Percentiles rank a stretch among this genome's conserved stretches.
These are phyloP conservation scores for Anas platyrhynchos DNA, from an alignment of 2,113 vertebrate genomes.

Conservation along the genomic window DNA sequence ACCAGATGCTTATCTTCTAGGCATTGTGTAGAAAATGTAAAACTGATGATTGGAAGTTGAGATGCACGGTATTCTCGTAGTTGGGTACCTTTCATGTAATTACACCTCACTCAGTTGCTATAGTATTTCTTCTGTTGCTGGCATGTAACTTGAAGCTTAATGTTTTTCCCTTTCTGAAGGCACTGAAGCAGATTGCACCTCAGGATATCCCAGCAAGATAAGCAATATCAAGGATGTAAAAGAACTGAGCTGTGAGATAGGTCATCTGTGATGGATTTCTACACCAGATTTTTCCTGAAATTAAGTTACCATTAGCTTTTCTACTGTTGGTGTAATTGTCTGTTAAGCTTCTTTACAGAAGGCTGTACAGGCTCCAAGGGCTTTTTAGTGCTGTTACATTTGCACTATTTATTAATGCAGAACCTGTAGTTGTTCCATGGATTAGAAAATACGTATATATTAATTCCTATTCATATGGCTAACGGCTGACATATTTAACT, in stretches of 20 bases:
- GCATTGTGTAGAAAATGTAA: neutral
- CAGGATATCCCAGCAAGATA: neutral
- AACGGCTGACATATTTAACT: neutral
- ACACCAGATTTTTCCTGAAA: neutral
- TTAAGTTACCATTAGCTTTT: neutral
- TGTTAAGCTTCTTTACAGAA: neutral
- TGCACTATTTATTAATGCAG: neutral
- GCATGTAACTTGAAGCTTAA: neutral
- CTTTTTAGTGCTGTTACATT: neutral
- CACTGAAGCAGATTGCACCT: neutral
- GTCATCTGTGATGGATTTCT: neutral
- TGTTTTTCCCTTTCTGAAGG: neutral
- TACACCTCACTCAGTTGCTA: neutral
- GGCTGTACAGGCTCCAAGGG: neutral
- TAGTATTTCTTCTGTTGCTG: neutral
- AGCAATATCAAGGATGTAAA: neutral
- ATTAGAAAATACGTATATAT: slow-evolving; percentile 9
- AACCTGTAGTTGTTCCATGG: neutral
- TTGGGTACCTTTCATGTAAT: neutral
- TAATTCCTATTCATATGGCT: slow-evolving; percentile 29
- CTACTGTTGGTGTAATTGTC: neutral
- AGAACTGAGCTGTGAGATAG: neutral
- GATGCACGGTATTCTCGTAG: neutral
- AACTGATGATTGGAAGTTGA: neutral
- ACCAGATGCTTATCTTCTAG: neutral